phyloP scores from a whole-genome alignment of 2,797 vertebrate species.

The Euthynnus affinis region DNA sequence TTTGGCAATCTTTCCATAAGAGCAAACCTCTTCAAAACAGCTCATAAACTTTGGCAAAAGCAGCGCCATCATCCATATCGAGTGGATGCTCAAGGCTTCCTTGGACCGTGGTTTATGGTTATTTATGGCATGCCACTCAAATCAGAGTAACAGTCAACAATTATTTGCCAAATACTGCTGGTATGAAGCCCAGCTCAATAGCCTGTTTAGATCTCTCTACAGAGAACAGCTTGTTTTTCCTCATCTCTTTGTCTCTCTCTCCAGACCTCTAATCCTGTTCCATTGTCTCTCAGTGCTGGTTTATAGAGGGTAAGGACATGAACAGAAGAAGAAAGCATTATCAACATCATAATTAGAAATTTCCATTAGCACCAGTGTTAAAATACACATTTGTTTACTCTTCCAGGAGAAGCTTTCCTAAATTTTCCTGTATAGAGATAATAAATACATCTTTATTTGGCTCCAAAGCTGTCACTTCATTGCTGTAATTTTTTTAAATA shows the following conservation, averaged over 20 bases:
- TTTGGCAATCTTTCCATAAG: conserved; percentile 27
- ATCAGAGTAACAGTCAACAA: conserved; percentile 58
- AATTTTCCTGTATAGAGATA: conserved; percentile 25
- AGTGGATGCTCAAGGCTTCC: conserved; percentile 45
- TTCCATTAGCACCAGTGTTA: conserved; percentile 48
- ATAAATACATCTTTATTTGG: not conserved
- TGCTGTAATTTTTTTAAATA: not conserved
- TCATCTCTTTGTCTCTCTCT: conserved; percentile 55
- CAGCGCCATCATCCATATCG: conserved; percentile 38
- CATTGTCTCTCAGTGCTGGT: conserved; percentile 64
- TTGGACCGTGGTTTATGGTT: conserved; percentile 63
- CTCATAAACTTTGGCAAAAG: conserved; percentile 53
- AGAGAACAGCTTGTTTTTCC: conserved; percentile 72
- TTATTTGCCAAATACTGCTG: conserved; percentile 68
- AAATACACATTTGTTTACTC: conserved; percentile 40
- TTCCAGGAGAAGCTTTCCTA: conserved; percentile 28
- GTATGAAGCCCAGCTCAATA: conserved; percentile 67
- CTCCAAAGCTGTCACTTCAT: conserved; percentile 8
- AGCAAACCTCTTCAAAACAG: conserved; percentile 41
- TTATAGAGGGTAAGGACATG: conserved; percentile 47
- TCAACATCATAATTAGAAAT: conserved; percentile 61
- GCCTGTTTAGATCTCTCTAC: conserved; percentile 70
- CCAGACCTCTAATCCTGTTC: conserved; percentile 69
- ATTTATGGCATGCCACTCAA: conserved; percentile 68
- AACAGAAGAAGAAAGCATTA: conserved; percentile 60